Base-by-base conservation (phyloP, 2,113 vertebrate genomes). In the Cephalopholis sonnerati region DNA sequence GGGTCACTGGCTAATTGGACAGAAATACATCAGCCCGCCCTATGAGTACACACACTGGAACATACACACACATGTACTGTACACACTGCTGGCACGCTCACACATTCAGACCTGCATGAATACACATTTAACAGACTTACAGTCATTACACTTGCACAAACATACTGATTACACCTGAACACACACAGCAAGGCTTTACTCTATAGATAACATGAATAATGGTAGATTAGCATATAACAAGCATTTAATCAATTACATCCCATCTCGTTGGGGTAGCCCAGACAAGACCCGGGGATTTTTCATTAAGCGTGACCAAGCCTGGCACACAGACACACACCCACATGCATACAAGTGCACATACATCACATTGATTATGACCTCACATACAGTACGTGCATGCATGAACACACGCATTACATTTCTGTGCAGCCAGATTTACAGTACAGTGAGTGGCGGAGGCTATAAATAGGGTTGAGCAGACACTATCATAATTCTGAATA, bases 1-100 rank as follows among this genome's bases (percentile, higher is more conserved):
- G 87, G 95, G 93, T 94, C 93, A 92, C 20, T n/a, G 78, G 88
- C 84, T 93, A 93, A 94, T 94, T 90, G 92, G 89, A 84, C 83
- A 89, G 88, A 89, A 92, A 87, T 83, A 84, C 85, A 91, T 90
- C 86, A 79, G 79, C 68, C 64, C 24, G 25, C 77, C 51, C 62
- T 51, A 25, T 22, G 58, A 72, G 59, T 29, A 77, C 58, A 61
- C 54, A 58, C 36, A 77, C 55, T 20, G 7, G n/a, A 63, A 68
- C 61, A 48, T 44, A 46, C 36, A 59, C 75, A 70, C 59, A 61
- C 75, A 66, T 54, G 55, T 48, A 74, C 27, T 29, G 24, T 46
- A 73, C 77, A 75, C 25, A 44, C 20, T 22, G 15, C 39, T 57
- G 58, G n/a, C 77, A 66, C 27, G 1, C 70, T 11, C 15, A 41